A percentile compares a stretch with the other conserved stretches of the same genome.
phyloP scores from a whole-genome alignment of 2,888 invertebrate species.

The Biston stratarius region DNA sequence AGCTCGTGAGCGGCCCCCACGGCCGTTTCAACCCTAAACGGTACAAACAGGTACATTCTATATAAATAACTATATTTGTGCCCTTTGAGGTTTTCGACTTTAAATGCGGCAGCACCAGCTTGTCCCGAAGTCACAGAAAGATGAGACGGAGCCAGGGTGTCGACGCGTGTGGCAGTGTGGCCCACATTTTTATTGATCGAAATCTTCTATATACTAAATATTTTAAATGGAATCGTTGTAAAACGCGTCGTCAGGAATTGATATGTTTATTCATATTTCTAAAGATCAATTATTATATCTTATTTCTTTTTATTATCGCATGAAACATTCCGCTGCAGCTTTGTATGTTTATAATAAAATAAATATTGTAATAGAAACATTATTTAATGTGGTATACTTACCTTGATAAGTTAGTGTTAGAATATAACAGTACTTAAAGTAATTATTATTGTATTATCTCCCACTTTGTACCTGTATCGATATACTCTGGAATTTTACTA shows the following conservation, averaged over 20 bases:
- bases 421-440: slow-evolving; percentile 18
- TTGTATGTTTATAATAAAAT: slow-evolving; percentile 35
- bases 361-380: slow-evolving; percentile 28
- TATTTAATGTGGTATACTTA: slow-evolving; percentile 29
- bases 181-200: too few relatives aligned
- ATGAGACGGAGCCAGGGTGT: too few relatives aligned
- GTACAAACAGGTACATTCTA: too few relatives aligned
- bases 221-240: slow-evolving; percentile 40
- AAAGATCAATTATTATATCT: not conserved
- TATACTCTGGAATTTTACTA: slow-evolving; percentile 16
- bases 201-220: slow-evolving; percentile 16
- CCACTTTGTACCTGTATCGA: slow-evolving; percentile 24
- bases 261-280: slow-evolving; percentile 14
- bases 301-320: slow-evolving; percentile 26
- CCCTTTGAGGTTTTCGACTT: too few relatives aligned
- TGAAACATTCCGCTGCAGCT: slow-evolving; percentile 53
- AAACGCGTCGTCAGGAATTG: slow-evolving; percentile 25
- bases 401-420: slow-evolving; percentile 34
- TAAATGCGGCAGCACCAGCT: too few relatives aligned
- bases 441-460: slow-evolving; percentile 19
- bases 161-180: too few relatives aligned
- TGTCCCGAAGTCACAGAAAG: too few relatives aligned
- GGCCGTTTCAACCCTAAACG: too few relatives aligned
- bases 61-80: too few relatives aligned
- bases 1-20: too few relatives aligned